These are phyloP conservation scores for Lucifuga dentata DNA, from an alignment of 2,113 vertebrate genomes.

Conservation along the genomic window DNA sequence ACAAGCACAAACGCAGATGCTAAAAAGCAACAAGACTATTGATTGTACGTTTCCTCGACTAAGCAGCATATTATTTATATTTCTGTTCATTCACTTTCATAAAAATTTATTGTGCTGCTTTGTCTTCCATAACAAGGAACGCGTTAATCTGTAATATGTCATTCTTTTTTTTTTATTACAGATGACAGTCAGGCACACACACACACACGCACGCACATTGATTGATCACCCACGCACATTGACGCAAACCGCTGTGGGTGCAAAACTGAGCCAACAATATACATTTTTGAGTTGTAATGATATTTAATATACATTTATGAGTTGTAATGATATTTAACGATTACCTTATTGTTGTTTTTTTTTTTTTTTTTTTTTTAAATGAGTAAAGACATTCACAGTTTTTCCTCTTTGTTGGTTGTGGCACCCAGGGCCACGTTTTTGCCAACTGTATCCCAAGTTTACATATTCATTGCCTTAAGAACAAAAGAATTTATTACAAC, in stretches of 20 bases:
- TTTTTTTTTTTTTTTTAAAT: slow-evolving; percentile 37
- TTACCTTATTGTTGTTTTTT: slow-evolving; percentile 29
- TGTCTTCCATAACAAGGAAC: neutral
- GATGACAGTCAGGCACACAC: neutral
- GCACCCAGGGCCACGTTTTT: slow-evolving; percentile 41
- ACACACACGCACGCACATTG: neutral
- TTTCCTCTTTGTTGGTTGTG: slow-evolving; percentile 30
- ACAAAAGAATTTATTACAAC: slow-evolving; percentile 75
- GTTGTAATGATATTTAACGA: slow-evolving; percentile 42
- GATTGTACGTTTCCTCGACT: slow-evolving; percentile 17
- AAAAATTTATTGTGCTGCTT: slow-evolving; percentile 16
- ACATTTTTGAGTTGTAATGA: slow-evolving; percentile 36
- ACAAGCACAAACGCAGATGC: neutral
- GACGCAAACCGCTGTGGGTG: slow-evolving; percentile 4
- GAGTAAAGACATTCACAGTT: slow-evolving; percentile 46
- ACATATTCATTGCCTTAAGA: slow-evolving; percentile 69
- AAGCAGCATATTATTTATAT: slow-evolving; percentile 28
- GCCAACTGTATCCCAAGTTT: slow-evolving; percentile 43
- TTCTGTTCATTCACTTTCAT: slow-evolving; percentile 25
- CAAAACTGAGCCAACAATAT: slow-evolving; percentile 3
- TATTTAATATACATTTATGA: slow-evolving; percentile 33
- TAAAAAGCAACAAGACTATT: slow-evolving; percentile 7
- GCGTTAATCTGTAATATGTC: slow-evolving; percentile 2
- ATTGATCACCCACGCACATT: neutral
- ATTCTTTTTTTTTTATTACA: slow-evolving; percentile 21